A percentile compares a stretch with the other conserved stretches of the same genome.
phyloP scores from a whole-genome alignment of 2,888 invertebrate genomes.

The Acheta domesticus region DNA sequence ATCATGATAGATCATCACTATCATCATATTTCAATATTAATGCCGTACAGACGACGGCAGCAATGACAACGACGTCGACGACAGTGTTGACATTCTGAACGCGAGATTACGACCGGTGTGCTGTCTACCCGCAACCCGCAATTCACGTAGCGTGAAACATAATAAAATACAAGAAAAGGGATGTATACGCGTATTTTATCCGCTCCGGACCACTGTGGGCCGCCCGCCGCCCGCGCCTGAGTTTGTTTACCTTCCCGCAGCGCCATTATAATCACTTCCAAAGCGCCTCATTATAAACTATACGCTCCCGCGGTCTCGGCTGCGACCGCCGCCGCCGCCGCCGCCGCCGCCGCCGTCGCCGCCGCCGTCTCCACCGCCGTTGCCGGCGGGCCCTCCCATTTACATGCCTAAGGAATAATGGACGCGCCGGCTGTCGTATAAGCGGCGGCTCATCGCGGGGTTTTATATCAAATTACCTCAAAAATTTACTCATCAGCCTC shows the following conservation, averaged over 20 bases:
- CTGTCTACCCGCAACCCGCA: too few relatives aligned
- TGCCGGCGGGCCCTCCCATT: not conserved
- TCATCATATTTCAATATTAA: too few relatives aligned
- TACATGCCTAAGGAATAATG: not conserved
- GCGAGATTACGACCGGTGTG: too few relatives aligned
- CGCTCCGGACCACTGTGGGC: too few relatives aligned
- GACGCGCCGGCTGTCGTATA: not conserved
- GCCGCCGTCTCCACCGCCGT: not conserved
- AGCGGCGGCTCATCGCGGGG: slow-evolving; percentile 18
- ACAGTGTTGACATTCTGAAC: too few relatives aligned
- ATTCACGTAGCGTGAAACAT: too few relatives aligned
- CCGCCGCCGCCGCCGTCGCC: not conserved
- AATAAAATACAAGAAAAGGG: too few relatives aligned
- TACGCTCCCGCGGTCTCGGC: not conserved
- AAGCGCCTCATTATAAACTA: slow-evolving; percentile 9
- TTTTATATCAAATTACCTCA: slow-evolving; percentile 18
- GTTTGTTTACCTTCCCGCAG: slow-evolving; percentile 1
- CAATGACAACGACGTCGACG: too few relatives aligned
- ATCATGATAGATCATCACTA: too few relatives aligned
- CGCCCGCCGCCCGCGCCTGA: not conserved
- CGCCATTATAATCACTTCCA: slow-evolving; percentile 18
- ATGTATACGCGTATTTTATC: too few relatives aligned
- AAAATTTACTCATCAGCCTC: slow-evolving; percentile 2
- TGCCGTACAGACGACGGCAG: too few relatives aligned
- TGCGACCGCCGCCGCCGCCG: not conserved